Evolutionary conservation across 2,888 invertebrate species (phyloP), one percentile per base, ranked within the genome.

Genomic region (Epinotia bilunana): DNA sequence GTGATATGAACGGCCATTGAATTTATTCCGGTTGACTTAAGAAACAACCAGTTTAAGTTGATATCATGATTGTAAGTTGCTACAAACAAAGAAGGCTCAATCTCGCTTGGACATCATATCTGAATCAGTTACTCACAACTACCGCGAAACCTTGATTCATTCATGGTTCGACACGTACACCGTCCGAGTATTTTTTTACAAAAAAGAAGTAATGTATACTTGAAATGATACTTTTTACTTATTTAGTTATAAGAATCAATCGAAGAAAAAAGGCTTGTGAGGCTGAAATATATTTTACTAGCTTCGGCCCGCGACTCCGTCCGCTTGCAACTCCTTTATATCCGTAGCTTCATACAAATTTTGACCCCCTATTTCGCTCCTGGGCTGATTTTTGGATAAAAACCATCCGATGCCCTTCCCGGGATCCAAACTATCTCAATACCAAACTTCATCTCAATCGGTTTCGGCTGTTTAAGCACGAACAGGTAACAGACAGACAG

Each of bases 121-220:
- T 16, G 43, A 70, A 70, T 70, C 58, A 68, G 62, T 74, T 63
- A 49, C 64, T 70, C n/a, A 53, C 70, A 65, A 70, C 58, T 46
- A 63, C 74, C 49, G 46, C 13, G 49, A 58, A 64, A 71, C 74
- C 74, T 74, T 74, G 70, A 43, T 71, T 71, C 63, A 65, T 70
- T 74, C 74, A 74, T 71, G 70, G 70, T 74, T 53, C 53, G 64
- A 65, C 64, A 74, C 74, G 64, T 74, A 63, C 18, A 49, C 28
- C 63, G 63, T 12, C 3, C 33, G 7, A 9, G 13, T 69, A 58
- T 53, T 55, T 62, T 55, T 65, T 28, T 9, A 23, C 16, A 20
- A 23, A 28, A 65, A 65, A 46, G 1, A 23, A 39, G 23, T 28
- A n/a, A n/a, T 12, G 13, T 70, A 62, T 55, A 13, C 4, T 39